Base-by-base conservation (phyloP, 2,113 vertebrate species). In the Platysteira castanea region DNA sequence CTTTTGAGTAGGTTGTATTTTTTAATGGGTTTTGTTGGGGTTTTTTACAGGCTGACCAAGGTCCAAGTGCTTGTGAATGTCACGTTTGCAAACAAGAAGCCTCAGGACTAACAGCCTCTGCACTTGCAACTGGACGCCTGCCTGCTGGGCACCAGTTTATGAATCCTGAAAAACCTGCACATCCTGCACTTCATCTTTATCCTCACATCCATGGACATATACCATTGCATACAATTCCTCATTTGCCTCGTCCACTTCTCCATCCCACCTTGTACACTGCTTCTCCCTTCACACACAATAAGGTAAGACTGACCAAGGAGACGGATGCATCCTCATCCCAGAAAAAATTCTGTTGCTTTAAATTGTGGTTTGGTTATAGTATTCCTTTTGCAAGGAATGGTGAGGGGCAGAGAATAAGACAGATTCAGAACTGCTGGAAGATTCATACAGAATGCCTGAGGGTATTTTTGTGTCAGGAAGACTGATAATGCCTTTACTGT, bases 151-250 rank as follows among this genome's bases (percentile, higher is more conserved):
- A 99, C 91, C 99, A 99, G 97, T 99, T 99, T 92, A 98, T 99
- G 96, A 98, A 96, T 89, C 98, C 99, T n/a, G 99, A 99, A 97
- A 98, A 99, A 92, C 98, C 98, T 39, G 95, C 99, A 67, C 99
- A 99, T 96, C 99, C 99, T 6, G 99, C 99, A 81, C 98, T 99
- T 96, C 99, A 99, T 94, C 98, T 99, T 59, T 99, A 99, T 96
- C 99, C 99, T 81, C 99, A 99, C 96, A 99, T 99, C 95, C 99
- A 99, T 23, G 99, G 99, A 65, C 99, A 99, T 93, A 97, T 99
- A 96, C 99, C 99, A 61, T 95, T 99, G 93, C 99, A 99, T 97
- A 99, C 98, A 24, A 99, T 98, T 81, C 98, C 99, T 33, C 99
- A 99, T 94, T 95, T 99, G 96, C 98, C 99, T 92, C 98, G 99